phyloP scores from a whole-genome alignment of 2,888 invertebrate genomes.

The Catonia carolina region DNA sequence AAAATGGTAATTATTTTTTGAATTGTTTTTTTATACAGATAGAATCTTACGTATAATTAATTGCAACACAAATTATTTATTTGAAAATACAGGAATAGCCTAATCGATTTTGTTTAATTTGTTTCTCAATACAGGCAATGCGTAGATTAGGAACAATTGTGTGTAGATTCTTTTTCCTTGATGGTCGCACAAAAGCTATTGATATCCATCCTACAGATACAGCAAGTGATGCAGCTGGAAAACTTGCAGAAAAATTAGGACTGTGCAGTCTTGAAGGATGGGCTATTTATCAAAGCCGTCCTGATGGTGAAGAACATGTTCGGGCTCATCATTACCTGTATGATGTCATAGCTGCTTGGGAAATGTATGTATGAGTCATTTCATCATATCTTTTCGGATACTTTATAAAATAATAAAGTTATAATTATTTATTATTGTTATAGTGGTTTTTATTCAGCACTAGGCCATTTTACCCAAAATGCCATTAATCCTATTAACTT shows the following conservation, averaged over 20 bases:
- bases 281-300: slow-evolving; percentile 88
- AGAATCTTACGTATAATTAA: no score
- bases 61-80: no score
- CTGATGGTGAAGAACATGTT: slow-evolving; percentile 83
- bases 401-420: slow-evolving; percentile 42
- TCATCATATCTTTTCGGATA: no score
- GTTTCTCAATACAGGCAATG: slow-evolving; percentile 60
- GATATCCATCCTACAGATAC: slow-evolving; percentile 94
- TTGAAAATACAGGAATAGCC: no score
- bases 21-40: no score
- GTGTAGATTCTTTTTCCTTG: slow-evolving; percentile 89
- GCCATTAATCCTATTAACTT: no score
- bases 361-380: slow-evolving; percentile 63
- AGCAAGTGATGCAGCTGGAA: slow-evolving; percentile 80
- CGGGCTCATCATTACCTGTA: slow-evolving; percentile 86
- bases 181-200: slow-evolving; percentile 90
- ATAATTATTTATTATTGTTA: slow-evolving; percentile 1
- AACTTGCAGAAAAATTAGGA: slow-evolving; percentile 81
- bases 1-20: no score
- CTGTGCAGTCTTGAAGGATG: slow-evolving; percentile 81
- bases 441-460: not conserved
- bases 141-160: slow-evolving; percentile 84
- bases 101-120: no score
- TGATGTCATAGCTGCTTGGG: slow-evolving; percentile 93
- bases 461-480: no score